Conservation (phyloP, 2,797 vertebrate genomes). For the Eupleurogrammus muticus region DNA sequence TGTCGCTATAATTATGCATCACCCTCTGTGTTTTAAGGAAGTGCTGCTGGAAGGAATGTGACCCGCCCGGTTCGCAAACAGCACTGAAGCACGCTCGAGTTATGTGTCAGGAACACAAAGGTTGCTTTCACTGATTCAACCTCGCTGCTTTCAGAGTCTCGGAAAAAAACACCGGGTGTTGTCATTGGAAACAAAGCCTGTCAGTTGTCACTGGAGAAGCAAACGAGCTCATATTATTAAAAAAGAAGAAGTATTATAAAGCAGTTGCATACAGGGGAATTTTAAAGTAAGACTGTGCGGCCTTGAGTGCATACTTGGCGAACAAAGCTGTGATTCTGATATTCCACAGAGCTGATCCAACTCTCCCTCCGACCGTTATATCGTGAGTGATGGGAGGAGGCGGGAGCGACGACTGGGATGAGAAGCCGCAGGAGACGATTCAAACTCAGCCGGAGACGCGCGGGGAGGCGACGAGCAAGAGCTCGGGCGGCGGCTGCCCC, state of each 20-base stretch:
- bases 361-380: not conserved
- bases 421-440: slow-evolving; percentile 30
- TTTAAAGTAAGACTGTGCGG: too few relatives aligned
- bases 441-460: slow-evolving; percentile 60
- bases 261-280: not conserved
- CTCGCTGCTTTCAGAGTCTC: not conserved
- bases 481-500: slow-evolving; percentile 53
- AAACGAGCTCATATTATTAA: slow-evolving; percentile 3
- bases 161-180: not conserved
- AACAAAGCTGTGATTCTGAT: too few relatives aligned
- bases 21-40: not conserved
- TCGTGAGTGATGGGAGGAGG: slow-evolving; percentile 62
- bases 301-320: too few relatives aligned
- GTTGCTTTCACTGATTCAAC: not conserved
- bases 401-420: slow-evolving; percentile 63
- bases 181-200: slow-evolving; percentile 35
- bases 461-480: not conserved
- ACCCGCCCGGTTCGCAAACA: slow-evolving; percentile 2
- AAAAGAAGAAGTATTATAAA: not conserved
- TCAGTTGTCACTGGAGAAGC: not conserved
- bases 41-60: slow-evolving; percentile 41
- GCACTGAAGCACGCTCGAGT: slow-evolving; percentile 7
- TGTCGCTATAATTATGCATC: not conserved
- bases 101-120: not conserved
- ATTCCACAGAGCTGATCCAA: slow-evolving; percentile 33